These are phyloP conservation scores for Anthophora plumipes DNA, from an alignment of 2,888 invertebrate genomes.

Conservation along the genomic window DNA sequence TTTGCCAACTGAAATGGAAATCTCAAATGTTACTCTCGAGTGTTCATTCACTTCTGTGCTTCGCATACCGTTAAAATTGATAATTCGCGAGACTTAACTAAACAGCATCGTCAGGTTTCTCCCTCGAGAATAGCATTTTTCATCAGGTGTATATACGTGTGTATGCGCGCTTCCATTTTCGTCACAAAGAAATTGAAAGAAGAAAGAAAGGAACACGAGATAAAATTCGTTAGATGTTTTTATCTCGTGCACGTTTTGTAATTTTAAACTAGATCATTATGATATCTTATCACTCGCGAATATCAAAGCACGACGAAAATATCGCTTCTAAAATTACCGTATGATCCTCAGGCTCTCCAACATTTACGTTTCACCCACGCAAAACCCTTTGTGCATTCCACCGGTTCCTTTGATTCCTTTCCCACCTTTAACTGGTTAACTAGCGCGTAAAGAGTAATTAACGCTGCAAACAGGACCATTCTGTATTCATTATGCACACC, in stretches of 20 bases:
- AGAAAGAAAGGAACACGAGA: too few species aligned
- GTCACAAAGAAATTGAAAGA: too few species aligned
- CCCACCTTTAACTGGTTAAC: slow-evolving; percentile 31
- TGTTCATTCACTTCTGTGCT: background rate
- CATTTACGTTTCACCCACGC: slow-evolving; percentile 43
- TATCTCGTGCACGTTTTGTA: background rate
- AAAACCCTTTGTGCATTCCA: background rate
- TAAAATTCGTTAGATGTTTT: background rate
- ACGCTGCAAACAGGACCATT: slow-evolving; percentile 36
- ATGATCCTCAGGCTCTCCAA: slow-evolving; percentile 42
- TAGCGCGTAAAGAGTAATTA: slow-evolving; percentile 51
- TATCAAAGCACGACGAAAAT: background rate
- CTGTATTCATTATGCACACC: slow-evolving; percentile 31
- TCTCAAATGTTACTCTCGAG: background rate
- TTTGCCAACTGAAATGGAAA: slow-evolving; percentile 15
- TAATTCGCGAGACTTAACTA: background rate
- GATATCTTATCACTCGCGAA: too few species aligned
- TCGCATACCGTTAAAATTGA: slow-evolving; percentile 8
- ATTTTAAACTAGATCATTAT: background rate
- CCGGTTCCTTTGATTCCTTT: slow-evolving; percentile 28
- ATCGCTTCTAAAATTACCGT: slow-evolving; percentile 46
- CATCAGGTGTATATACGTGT: too few species aligned
- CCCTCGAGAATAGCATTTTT: slow-evolving; percentile 7
- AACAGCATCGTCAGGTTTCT: background rate
- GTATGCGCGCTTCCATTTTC: too few species aligned